phyloP scores from a whole-genome alignment of 2,113 vertebrate species.

The Daubentonia madagascariensis region DNA sequence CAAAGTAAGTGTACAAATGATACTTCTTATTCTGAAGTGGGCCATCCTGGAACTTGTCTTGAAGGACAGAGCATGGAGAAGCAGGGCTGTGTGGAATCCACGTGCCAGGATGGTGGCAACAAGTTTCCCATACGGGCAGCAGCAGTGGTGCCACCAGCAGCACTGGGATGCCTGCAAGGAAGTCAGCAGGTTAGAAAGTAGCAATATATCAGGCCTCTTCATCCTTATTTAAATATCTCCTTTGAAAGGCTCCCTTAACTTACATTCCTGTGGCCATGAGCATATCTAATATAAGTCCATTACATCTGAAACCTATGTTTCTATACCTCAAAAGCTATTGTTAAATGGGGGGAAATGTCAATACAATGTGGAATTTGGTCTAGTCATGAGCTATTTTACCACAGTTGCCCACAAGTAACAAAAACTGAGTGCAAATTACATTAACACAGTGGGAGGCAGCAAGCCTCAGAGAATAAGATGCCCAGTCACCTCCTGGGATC shows the following conservation, averaged over 20 bases:
- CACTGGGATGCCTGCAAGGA: not conserved
- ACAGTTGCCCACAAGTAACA: not conserved
- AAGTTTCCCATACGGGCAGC: not conserved
- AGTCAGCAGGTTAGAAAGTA: not conserved
- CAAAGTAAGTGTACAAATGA: not conserved
- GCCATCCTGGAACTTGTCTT: not conserved
- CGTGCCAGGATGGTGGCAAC: not conserved
- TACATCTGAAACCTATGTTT: not conserved
- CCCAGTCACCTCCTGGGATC: not conserved
- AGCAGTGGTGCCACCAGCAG: not conserved
- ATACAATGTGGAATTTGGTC: not conserved
- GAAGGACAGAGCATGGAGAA: not conserved
- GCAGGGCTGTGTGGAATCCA: too few species aligned
- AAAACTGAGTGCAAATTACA: not conserved
- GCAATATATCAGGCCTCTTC: not conserved
- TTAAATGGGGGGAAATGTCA: not conserved
- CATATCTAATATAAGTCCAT: not conserved
- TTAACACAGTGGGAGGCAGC: not conserved
- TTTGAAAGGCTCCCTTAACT: not conserved
- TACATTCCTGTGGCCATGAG: not conserved
- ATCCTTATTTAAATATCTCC: not conserved
- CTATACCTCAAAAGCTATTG: not conserved
- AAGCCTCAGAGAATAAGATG: not conserved
- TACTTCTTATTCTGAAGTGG: not conserved
- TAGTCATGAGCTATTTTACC: not conserved